These are phyloP conservation scores for Cydia amplana DNA, from an alignment of 1,140 invertebrate species.

Conservation along the genomic window DNA sequence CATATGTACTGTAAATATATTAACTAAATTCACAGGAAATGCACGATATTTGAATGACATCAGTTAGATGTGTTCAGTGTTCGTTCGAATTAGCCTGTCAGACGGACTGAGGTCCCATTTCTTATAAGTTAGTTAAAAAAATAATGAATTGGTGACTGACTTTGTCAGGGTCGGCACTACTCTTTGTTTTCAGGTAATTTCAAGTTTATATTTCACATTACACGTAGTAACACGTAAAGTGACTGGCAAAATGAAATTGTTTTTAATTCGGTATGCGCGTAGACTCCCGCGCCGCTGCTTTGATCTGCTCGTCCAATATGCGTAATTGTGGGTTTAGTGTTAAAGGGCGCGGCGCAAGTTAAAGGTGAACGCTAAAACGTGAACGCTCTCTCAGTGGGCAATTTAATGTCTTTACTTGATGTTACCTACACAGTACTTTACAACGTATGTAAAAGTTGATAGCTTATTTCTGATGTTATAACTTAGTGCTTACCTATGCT, in stretches of 20 bases:
- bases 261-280: conserved; percentile 65
- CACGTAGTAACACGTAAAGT: conserved; percentile 39
- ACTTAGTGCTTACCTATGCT: too few relatives aligned
- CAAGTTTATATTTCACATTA: conserved; percentile 33
- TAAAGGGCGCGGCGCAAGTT: conserved; percentile 49
- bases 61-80: too few relatives aligned
- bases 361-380: conserved; percentile 37
- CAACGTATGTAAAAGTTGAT: conserved; percentile 29
- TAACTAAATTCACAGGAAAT: too few relatives aligned
- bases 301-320: conserved; percentile 73
- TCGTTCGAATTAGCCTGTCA: too few relatives aligned
- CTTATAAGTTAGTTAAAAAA: too few relatives aligned
- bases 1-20: too few relatives aligned
- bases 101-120: too few relatives aligned
- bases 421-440: neutral
- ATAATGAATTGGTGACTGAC: too few relatives aligned
- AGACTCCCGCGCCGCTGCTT: conserved; percentile 63
- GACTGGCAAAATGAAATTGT: conserved; percentile 63
- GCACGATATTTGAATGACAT: too few relatives aligned
- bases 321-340: conserved; percentile 75
- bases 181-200: too few relatives aligned
- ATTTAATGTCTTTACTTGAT: neutral
- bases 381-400: neutral
- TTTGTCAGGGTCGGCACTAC: too few relatives aligned
- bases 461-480: conserved; percentile 34